Evolutionary conservation across 2,113 vertebrate species (phyloP).

Genomic region (Tylochromis polylepis): DNA sequence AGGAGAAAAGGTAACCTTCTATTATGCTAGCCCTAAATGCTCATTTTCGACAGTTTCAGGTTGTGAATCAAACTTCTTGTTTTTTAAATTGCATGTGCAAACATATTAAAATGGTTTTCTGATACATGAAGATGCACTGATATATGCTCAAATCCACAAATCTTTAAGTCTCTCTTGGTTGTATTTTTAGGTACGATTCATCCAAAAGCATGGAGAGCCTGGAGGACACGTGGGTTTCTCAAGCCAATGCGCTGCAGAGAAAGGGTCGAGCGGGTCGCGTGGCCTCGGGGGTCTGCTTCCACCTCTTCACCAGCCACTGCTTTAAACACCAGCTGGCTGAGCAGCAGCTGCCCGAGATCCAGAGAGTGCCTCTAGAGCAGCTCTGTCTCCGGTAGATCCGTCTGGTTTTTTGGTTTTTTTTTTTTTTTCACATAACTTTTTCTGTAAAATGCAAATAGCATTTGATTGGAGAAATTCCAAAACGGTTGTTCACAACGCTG

Average conservation of each 20-base stretch:
- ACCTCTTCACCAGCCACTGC: constrained; percentile 94
- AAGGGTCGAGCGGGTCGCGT: constrained; percentile 92
- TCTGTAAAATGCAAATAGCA: neutral
- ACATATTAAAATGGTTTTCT: neutral
- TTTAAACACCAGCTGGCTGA: constrained; percentile 84
- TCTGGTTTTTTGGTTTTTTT: too few relatives aligned
- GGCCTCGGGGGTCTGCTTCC: constrained; percentile 92
- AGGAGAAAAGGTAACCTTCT: constrained; percentile 86
- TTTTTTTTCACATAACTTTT: neutral
- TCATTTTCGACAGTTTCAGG: neutral
- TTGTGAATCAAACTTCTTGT: neutral
- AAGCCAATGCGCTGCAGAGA: constrained; percentile 90
- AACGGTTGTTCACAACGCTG: neutral
- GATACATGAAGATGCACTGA: neutral
- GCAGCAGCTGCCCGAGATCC: constrained; percentile 94
- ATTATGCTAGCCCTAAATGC: neutral
- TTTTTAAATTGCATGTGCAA: neutral
- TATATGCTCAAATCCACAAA: neutral
- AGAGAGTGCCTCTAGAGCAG: constrained; percentile 92
- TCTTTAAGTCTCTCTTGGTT: neutral
- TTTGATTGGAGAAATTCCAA: neutral
- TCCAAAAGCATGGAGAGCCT: constrained; percentile 97
- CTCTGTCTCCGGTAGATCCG: constrained; percentile 86
- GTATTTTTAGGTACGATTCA: constrained; percentile 82
- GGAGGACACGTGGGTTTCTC: constrained; percentile 91